Conservation (phyloP, 2,113 vertebrate genomes). For the Odocoileus hemionus region DNA sequence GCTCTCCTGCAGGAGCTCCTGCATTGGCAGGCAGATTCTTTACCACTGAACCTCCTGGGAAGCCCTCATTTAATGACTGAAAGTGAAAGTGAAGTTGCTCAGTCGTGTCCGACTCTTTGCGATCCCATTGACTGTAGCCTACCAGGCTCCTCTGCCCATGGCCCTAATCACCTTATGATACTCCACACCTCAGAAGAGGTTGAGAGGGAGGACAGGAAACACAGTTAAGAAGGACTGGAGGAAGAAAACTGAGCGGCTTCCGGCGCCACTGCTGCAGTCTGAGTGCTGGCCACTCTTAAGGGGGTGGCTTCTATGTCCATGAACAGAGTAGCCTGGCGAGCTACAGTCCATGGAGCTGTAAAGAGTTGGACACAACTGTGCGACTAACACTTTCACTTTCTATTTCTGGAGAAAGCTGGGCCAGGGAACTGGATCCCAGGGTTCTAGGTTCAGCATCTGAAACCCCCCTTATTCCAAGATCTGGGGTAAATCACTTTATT, state of each 20-base stretch:
- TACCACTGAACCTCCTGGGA: background rate
- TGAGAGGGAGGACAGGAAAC: background rate
- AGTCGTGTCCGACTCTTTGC: rapidly evolving
- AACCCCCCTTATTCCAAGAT: rapidly evolving
- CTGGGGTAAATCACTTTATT: background rate
- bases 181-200: background rate
- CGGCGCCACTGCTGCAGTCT: rapidly evolving
- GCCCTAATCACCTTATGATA: background rate
- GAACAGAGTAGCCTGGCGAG: background rate
- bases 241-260: background rate
- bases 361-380: background rate
- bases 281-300: background rate
- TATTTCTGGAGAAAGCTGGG: no score
- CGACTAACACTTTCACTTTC: background rate
- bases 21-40: background rate
- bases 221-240: background rate
- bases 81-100: background rate
- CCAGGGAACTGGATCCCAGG: rapidly evolving
- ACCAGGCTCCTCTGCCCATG: background rate
- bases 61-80: background rate
- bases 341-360: background rate
- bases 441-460: background rate
- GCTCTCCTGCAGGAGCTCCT: background rate
- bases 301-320: rapidly evolving
- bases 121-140: background rate